phyloP scores from a whole-genome alignment of 2,797 vertebrate species.

The Scolopax rusticola region DNA sequence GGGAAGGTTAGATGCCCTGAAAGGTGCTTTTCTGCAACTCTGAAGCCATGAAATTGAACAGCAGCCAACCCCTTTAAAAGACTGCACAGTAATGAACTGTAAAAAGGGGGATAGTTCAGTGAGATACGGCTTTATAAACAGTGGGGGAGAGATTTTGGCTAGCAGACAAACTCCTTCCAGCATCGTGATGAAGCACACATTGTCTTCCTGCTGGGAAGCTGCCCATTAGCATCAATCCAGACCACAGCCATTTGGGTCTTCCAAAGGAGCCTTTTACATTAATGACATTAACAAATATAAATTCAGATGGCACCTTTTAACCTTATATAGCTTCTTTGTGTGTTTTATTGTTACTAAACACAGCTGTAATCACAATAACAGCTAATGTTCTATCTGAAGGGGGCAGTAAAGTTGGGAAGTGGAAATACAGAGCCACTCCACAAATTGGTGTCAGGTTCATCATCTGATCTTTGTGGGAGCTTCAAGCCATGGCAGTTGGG shows the following conservation, averaged over 20 bases:
- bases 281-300: background rate
- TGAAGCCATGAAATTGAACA: constrained; percentile 8
- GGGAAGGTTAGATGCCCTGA: background rate
- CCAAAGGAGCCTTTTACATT: background rate
- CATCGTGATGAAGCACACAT: background rate
- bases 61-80: constrained; percentile 11
- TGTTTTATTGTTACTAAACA: background rate
- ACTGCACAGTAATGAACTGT: background rate
- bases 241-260: background rate
- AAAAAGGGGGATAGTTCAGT: background rate
- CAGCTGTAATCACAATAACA: background rate
- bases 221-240: constrained; percentile 33
- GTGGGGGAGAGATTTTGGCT: constrained; percentile 37
- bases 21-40: constrained; percentile 31
- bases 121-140: constrained; percentile 31
- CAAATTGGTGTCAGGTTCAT: background rate
- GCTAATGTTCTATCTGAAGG: background rate
- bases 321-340: background rate
- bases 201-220: constrained; percentile 13
- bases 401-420: background rate
- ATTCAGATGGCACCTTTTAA: background rate
- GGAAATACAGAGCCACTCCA: background rate
- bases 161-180: constrained; percentile 27
- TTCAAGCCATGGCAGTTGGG: background rate
- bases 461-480: background rate